A percentile compares a stretch with the other conserved stretches of the same genome.
Conservation (phyloP, 2,797 vertebrate species). For the Melanotaenia trifasciata region DNA sequence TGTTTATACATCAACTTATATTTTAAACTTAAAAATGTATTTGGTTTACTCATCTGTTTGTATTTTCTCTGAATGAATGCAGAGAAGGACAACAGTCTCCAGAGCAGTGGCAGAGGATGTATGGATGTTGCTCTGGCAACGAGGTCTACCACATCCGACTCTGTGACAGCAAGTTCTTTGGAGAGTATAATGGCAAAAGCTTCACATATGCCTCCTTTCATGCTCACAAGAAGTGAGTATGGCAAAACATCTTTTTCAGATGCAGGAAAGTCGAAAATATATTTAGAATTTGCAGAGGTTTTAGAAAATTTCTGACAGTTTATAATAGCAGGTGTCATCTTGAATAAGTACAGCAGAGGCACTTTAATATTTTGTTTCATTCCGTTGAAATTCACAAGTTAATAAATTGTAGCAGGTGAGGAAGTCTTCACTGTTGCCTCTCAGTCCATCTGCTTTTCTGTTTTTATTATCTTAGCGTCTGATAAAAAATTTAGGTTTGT, state of each 20-base stretch:
- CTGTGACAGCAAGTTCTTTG: slow-evolving; percentile 97
- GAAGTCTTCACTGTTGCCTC: too few species aligned
- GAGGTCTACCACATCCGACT: slow-evolving; percentile 97
- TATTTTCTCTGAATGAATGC: slow-evolving; percentile 48
- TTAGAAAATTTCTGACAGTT: background rate
- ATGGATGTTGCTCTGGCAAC: slow-evolving; percentile 96
- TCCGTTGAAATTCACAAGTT: background rate
- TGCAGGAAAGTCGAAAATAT: slow-evolving; percentile 6
- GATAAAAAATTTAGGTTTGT: too few species aligned
- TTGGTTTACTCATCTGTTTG: background rate
- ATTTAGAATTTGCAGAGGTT: background rate
- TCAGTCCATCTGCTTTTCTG: too few species aligned
- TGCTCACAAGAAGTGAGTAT: slow-evolving; percentile 97
- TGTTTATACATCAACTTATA: background rate
- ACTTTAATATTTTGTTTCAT: background rate
- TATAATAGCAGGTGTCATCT: background rate
- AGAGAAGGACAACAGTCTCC: slow-evolving; percentile 95
- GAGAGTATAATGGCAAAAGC: slow-evolving; percentile 96
- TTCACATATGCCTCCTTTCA: slow-evolving; percentile 98
- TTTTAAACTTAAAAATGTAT: background rate
- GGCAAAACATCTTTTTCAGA: slow-evolving; percentile 29
- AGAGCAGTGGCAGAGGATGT: slow-evolving; percentile 97
- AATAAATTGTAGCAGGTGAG: too few species aligned
- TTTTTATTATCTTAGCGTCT: too few species aligned
- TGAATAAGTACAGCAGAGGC: background rate